phyloP scores from a whole-genome alignment of 1,140 invertebrate species.

The Andricus grossulariae region DNA sequence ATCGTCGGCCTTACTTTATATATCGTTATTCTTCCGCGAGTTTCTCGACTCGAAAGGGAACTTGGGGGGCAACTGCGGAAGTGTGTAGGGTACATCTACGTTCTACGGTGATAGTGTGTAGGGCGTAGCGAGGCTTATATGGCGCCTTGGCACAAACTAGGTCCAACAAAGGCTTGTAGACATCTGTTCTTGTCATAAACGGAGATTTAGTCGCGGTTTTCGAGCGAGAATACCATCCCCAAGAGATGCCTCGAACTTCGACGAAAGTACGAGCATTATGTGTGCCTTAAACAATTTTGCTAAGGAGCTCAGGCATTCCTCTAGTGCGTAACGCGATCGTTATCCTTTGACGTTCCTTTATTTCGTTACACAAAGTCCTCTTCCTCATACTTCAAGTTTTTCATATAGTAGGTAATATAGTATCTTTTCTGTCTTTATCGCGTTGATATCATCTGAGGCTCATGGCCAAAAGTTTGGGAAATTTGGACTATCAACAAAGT shows the following conservation, averaged over 20 bases:
- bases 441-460: too few species aligned
- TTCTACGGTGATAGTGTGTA: constrained; percentile 39
- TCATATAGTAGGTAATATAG: not conserved
- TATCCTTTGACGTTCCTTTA: constrained; percentile 29
- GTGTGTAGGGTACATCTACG: constrained; percentile 54
- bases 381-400: not conserved
- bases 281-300: constrained; percentile 21
- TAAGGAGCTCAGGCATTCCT: constrained; percentile 27
- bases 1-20: constrained; percentile 70
- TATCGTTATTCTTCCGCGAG: constrained; percentile 59
- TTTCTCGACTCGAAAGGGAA: constrained; percentile 50
- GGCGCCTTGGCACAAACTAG: constrained; percentile 69
- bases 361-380: constrained; percentile 19
- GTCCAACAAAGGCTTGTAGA: constrained; percentile 71
- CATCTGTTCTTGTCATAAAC: constrained; percentile 74
- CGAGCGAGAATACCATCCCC: constrained; percentile 38
- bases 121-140: constrained; percentile 60
- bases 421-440: too few species aligned
- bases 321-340: constrained; percentile 20
- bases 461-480: too few species aligned
- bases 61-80: constrained; percentile 30
- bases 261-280: constrained; percentile 26
- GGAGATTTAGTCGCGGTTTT: constrained; percentile 65
- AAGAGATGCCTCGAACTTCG: constrained; percentile 21
- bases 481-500: too few species aligned